Percentiles rank a stretch among this genome's conserved stretches.
Conservation (phyloP, 2,888 invertebrate species). For the Hemithea aestivaria region DNA sequence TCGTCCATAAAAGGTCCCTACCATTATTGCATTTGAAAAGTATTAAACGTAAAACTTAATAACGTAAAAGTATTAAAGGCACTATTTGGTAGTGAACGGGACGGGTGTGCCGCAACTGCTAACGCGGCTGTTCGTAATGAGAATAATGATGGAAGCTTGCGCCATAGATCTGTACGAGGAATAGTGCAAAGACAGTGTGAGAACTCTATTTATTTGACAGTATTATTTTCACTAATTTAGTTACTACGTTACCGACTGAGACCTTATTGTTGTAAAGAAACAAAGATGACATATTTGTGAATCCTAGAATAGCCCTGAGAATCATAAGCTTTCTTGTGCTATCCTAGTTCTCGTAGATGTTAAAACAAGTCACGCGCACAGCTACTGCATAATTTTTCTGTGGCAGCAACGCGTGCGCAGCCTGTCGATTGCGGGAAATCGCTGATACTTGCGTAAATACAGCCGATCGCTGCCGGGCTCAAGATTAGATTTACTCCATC, state of each 20-base stretch:
- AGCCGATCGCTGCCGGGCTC: conserved; percentile 38
- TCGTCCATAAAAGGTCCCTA: conserved; percentile 26
- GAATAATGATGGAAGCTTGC: conserved; percentile 71
- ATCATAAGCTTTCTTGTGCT: background rate
- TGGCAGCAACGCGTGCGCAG: conserved; percentile 51
- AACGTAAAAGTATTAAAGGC: conserved; percentile 42
- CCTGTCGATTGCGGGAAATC: conserved; percentile 62
- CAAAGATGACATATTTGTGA: too few species aligned
- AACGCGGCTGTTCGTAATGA: conserved; percentile 60
- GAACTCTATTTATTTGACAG: background rate
- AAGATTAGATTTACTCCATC: conserved; percentile 44
- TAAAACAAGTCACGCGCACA: conserved; percentile 53
- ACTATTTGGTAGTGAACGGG: conserved; percentile 43
- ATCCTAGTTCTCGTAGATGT: background rate
- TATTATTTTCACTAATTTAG: too few species aligned
- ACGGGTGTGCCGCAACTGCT: conserved; percentile 51
- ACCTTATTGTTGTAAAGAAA: too few species aligned
- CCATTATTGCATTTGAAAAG: conserved; percentile 22
- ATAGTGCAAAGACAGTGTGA: conserved; percentile 6
- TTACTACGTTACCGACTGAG: too few species aligned
- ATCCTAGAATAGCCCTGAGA: too few species aligned
- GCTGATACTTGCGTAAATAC: conserved; percentile 71
- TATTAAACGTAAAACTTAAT: conserved; percentile 32
- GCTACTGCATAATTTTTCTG: conserved; percentile 29
- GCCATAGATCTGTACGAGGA: conserved; percentile 43